These are phyloP conservation scores for Macrochelys suwanniensis DNA, from an alignment of 2,797 vertebrate species.

Conservation along the genomic window DNA sequence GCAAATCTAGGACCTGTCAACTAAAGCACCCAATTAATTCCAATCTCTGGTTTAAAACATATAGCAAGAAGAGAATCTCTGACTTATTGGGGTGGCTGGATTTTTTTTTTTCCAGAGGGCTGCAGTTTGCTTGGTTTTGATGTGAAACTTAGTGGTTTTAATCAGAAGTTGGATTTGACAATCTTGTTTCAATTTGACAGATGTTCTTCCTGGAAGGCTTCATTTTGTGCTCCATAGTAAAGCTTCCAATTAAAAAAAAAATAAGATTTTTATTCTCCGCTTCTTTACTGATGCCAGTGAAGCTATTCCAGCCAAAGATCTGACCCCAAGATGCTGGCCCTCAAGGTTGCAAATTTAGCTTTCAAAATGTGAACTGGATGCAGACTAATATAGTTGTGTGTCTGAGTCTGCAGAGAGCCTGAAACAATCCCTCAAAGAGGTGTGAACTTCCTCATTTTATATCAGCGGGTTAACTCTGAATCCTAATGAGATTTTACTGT, in stretches of 20 bases:
- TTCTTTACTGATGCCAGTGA: not conserved
- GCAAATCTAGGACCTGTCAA: not conserved
- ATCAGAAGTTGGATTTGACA: not conserved
- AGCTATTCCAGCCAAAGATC: not conserved
- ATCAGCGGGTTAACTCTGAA: not conserved
- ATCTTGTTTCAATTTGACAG: not conserved
- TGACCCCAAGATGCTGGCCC: not conserved
- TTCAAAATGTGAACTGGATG: not conserved
- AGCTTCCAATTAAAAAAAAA: not conserved
- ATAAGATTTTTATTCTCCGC: accelerated
- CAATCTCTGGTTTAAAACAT: not conserved
- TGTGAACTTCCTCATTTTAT: not conserved
- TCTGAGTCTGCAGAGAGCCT: not conserved
- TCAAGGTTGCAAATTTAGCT: not conserved
- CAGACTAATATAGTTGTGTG: not conserved
- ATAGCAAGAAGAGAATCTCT: not conserved
- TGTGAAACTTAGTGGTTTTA: not conserved
- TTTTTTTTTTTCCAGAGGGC: not conserved
- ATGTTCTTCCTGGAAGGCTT: not conserved
- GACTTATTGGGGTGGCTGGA: not conserved
- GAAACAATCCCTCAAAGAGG: not conserved
- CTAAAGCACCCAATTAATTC: not conserved
- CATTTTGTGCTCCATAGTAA: not conserved
- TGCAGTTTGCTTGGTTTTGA: not conserved
- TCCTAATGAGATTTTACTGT: not conserved